Base-by-base conservation (phyloP, 2,113 vertebrate species). In the Pholis gunnellus region DNA sequence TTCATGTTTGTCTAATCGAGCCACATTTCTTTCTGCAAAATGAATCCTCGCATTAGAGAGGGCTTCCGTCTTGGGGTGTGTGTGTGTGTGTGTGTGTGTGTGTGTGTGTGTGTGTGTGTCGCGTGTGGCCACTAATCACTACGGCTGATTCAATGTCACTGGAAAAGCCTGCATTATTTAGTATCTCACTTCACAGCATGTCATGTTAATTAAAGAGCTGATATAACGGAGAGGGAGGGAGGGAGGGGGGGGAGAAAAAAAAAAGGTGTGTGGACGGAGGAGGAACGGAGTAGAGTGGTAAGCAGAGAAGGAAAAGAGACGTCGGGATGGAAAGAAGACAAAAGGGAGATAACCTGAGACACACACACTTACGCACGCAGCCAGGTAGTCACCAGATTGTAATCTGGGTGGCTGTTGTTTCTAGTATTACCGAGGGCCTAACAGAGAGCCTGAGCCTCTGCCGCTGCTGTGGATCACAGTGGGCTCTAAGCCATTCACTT, bases 151-250 rank as follows among this genome's bases (percentile, higher is more conserved):
- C 82, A 44, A 77, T 91, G 90, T 91, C 93, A 94, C 79, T 92
- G 89, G 83, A 89, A 92, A 92, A 90, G 83, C 88, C 72, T 94
- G 89, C 90, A 94, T 94, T 93, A 94, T 93, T 94, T 93, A 93
- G 92, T 72, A 87, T 89, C 89, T 92, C 87, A 87, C 90, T 94
- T 90, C 91, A 86, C 90, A 93, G 88, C 79, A 57, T 82, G 90
- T 87, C 83, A 92, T 29, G 71, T 88, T 94, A 94, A 94, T 93
- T 94, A 94, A 93, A 93, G 83, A 88, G 86, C 88, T 89, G 82
- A 89, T 89, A 92, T 91, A 94, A 90, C 86, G 22, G 56, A 18
- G 11, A 10, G 27, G 40, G 75, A 69, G 59, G n/a, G 25, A 52
- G 50, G 34, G 14, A 72, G 79, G 72, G 34, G 31, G 68, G 64